Conservation (phyloP, 2,797 vertebrate species). For the Gallinago solitaria region DNA sequence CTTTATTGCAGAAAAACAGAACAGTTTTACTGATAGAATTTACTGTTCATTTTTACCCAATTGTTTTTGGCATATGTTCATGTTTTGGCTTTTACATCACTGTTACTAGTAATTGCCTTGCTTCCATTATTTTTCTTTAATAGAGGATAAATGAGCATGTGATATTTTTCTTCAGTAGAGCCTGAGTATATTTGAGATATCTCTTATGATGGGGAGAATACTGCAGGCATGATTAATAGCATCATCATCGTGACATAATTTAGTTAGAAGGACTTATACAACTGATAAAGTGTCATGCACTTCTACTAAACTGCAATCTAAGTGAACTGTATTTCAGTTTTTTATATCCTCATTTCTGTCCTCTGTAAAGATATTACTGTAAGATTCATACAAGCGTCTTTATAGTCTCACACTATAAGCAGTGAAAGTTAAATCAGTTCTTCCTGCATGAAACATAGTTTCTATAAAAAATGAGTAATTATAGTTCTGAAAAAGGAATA, state of each 20-base stretch:
- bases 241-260: constrained; percentile 70
- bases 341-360: constrained; percentile 71
- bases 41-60: constrained; percentile 48
- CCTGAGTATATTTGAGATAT: constrained; percentile 39
- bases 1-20: constrained; percentile 48
- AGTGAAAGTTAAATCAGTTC: constrained; percentile 66
- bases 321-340: constrained; percentile 69
- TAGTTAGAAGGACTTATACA: constrained; percentile 70
- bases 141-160: constrained; percentile 52
- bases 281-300: constrained; percentile 67
- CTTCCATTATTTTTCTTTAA: constrained; percentile 59
- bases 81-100: constrained; percentile 61
- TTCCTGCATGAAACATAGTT: constrained; percentile 62
- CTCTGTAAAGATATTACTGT: constrained; percentile 62
- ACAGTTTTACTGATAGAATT: constrained; percentile 59
- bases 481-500: constrained; percentile 46
- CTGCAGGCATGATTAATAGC: constrained; percentile 58
- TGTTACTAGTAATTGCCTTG: constrained; percentile 57
- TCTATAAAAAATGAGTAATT: constrained; percentile 55
- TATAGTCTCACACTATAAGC: constrained; percentile 44
- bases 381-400: constrained; percentile 58
- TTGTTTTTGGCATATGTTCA: constrained; percentile 67
- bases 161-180: constrained; percentile 40
- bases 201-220: constrained; percentile 21
- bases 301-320: constrained; percentile 65